phyloP scores from a whole-genome alignment of 2,797 vertebrate species.

The Agapornis canus region DNA sequence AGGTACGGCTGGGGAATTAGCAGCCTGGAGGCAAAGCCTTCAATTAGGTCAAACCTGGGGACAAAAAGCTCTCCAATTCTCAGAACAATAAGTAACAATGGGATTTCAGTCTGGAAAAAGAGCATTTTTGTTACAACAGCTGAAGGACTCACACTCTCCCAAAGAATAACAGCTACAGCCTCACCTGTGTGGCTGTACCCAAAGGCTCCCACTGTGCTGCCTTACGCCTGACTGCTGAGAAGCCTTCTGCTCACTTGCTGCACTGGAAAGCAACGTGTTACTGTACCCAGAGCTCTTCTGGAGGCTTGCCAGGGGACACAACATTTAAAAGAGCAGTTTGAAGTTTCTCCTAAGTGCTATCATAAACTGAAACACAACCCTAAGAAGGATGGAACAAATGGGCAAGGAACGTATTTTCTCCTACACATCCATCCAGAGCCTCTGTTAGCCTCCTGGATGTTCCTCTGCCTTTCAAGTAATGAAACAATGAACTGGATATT shows the following conservation, averaged over 20 bases:
- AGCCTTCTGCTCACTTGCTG: not conserved
- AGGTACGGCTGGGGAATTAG: not conserved
- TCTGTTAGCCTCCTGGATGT: not conserved
- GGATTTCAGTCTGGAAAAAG: not conserved
- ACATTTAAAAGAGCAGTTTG: not conserved
- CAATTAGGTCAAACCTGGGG: slow-evolving; percentile 34
- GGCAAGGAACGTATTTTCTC: not conserved
- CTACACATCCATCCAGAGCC: not conserved
- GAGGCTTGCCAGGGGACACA: not conserved
- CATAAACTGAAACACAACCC: not conserved
- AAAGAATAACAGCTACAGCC: not conserved
- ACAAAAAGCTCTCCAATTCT: slow-evolving; percentile 9
- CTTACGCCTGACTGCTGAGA: not conserved
- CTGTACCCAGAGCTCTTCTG: not conserved
- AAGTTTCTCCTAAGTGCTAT: not conserved
- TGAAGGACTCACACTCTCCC: not conserved
- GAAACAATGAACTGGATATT: not conserved
- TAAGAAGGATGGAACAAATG: not conserved
- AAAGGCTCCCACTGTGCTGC: not conserved
- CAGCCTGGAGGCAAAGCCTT: slow-evolving; percentile 4
- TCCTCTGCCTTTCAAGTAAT: not conserved
- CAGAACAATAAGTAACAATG: not conserved
- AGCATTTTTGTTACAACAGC: not conserved
- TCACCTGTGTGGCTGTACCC: not conserved
- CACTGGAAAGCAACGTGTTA: not conserved